These are phyloP conservation scores for Aeoliscus strigatus DNA, from an alignment of 2,797 vertebrate species.

Conservation along the genomic window DNA sequence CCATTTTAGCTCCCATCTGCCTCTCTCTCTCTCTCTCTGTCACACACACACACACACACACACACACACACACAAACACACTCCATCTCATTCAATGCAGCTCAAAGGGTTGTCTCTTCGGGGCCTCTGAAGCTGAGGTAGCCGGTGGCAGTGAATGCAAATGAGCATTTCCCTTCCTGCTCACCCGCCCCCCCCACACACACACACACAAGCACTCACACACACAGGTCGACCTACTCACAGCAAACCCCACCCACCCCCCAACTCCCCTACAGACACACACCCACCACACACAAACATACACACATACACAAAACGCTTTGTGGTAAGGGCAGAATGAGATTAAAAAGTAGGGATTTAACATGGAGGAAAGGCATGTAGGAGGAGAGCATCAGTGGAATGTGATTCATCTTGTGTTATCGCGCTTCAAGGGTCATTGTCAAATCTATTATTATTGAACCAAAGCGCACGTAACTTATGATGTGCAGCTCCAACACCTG, in stretches of 20 bases:
- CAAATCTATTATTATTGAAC: slow-evolving; percentile 11
- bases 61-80: slow-evolving; percentile 23
- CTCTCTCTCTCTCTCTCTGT: slow-evolving; percentile 14
- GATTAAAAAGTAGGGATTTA: too few relatives aligned
- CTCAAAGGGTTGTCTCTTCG: slow-evolving; percentile 75
- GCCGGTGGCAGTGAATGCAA: slow-evolving; percentile 73
- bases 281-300: too few relatives aligned
- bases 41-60: slow-evolving; percentile 5
- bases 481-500: background rate
- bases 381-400: too few relatives aligned
- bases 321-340: too few relatives aligned
- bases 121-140: slow-evolving; percentile 67
- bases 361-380: too few relatives aligned
- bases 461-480: too few relatives aligned
- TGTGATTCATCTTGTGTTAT: too few relatives aligned
- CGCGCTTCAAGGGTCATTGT: slow-evolving; percentile 6
- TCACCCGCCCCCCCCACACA: too few relatives aligned
- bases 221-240: slow-evolving; percentile 32
- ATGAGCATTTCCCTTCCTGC: slow-evolving; percentile 40
- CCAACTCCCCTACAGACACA: too few relatives aligned
- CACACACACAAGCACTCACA: slow-evolving; percentile 6
- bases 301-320: too few relatives aligned
- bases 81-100: slow-evolving; percentile 53
- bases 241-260: slow-evolving; percentile 37
- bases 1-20: slow-evolving; percentile 29